Conservation (phyloP, 1,140 invertebrate species). For the Orchesella cincta region DNA sequence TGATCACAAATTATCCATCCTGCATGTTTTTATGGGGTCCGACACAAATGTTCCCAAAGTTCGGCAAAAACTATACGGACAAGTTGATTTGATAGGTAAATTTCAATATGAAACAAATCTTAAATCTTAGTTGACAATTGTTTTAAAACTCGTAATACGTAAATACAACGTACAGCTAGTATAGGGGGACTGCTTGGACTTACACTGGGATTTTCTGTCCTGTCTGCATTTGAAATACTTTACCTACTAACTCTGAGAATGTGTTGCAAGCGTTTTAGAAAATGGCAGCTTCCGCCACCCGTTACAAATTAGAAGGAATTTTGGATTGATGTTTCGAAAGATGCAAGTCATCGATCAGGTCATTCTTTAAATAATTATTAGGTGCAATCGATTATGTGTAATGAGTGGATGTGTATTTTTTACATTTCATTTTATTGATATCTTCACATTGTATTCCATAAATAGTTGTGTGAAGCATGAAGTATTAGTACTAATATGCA, state of each 20-base stretch:
- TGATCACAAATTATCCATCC: background rate
- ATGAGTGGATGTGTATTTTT: no score
- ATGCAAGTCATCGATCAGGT: no score
- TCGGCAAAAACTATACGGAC: background rate
- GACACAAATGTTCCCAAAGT: slow-evolving; percentile 2
- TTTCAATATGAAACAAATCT: background rate
- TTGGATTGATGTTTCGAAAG: no score
- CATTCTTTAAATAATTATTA: no score
- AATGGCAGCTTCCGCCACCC: no score
- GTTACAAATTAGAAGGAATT: no score
- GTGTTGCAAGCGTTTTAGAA: slow-evolving; percentile 8
- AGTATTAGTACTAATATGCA: no score
- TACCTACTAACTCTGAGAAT: background rate
- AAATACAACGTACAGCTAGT: background rate
- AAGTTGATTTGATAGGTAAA: background rate
- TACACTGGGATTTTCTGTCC: slow-evolving; percentile 1
- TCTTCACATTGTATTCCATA: no score
- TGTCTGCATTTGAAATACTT: background rate
- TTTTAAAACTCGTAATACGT: background rate
- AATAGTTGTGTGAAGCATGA: no score
- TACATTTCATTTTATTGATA: no score
- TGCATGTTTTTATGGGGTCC: slow-evolving; percentile 9
- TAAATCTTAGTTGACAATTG: background rate
- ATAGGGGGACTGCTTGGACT: background rate
- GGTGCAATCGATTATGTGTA: no score